Base-by-base conservation (phyloP, 2,888 invertebrate genomes). In the Nephrotoma guestfalica region DNA sequence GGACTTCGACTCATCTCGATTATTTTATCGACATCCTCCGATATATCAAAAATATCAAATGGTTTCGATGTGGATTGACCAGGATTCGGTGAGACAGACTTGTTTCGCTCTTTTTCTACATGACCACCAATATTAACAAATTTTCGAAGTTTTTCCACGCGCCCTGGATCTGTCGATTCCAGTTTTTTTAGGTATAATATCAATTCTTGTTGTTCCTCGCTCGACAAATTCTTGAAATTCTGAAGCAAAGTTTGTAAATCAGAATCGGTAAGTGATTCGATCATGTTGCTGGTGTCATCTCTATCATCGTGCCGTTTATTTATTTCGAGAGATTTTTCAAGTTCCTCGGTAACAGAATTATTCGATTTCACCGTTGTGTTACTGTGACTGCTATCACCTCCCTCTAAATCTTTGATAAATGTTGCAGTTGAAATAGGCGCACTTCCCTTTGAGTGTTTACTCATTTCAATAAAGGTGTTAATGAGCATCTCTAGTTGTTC, bases 131-230 rank as follows among this genome's bases (percentile, higher is more conserved):
- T 90, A 90, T 95, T 95, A 0, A 97, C 96, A 90, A 94, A 96
- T 89, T 95, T 94, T 7, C 96, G 92, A 83, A 97, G 90, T 88
- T 94, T 93, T 89, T 96, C 96, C 0, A 97, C 96, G n/a, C 96
- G 93, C 71, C 93, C 92, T 0, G 96, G 96, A 90, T 96, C 95
- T 3, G 94, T 94, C 0, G 94, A 94, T 90, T 97, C 97, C 57
- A 97, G 90, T 90, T 96, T 96, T 90, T 96, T 96, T 87, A 97
- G 90, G 89, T 96, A 96, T 0, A 94, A 94, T 45, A 97, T 96
- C 4, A 97, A 92, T 88, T 95, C 95, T 89, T 96, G 95, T 89
- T 97, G 97, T 90, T 97, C 97, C 88, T 96, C 96, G 0, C 94
- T 94, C 0, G 95, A 95, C 13, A 97, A 91, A 89, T 96, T 96